Base-by-base conservation (phyloP, 1,140 invertebrate genomes). In the Calephelis nemesis region DNA sequence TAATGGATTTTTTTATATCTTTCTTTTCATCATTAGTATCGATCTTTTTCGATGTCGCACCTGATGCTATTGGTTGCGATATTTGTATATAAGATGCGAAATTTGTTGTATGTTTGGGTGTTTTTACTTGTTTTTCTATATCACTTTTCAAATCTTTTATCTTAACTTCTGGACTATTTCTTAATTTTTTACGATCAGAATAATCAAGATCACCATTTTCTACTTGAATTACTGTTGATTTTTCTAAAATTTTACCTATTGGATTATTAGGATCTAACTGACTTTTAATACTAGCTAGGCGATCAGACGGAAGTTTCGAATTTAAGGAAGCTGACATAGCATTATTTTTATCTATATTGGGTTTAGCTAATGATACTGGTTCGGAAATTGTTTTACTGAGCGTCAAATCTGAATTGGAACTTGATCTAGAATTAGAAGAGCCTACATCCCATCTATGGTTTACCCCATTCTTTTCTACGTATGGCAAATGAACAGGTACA, bases 51-150 rank as follows among this genome's bases (percentile, higher is more conserved):
- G 77, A 75, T 13, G 82, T 80, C 4, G 81, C 79, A 0, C 85
- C 83, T 0, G 85, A 84, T 0, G 86, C 84, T 30, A 86, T 71
- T 0, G 91, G 89, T 66, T 91, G 88, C 3, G 91, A 92, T 58
- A 93, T 89, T 70, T 93, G 93, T 74, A 94, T 94, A 73, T 93
- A 94, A 5, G 93, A 93, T 63, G 93, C 93, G 70, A 93, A 94
- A 76, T 94, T 93, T 42, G 92, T 92, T 1, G 90, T 92, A 52
- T 93, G 91, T 71, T 92, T 92, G 11, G 87, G 83, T 13, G 81
- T 73, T 74, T 88, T 88, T 4, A 84, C 82, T 74, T 91, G 87
- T 58, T 90, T 92, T 13, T 92, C 89, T 68, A 92, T 91, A 74
- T 92, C 91, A 39, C 81, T 92, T 72, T 89, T 92, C 7, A 92